These are phyloP conservation scores for Nomia melanderi DNA, from an alignment of 1,140 invertebrate genomes.

Conservation along the genomic window DNA sequence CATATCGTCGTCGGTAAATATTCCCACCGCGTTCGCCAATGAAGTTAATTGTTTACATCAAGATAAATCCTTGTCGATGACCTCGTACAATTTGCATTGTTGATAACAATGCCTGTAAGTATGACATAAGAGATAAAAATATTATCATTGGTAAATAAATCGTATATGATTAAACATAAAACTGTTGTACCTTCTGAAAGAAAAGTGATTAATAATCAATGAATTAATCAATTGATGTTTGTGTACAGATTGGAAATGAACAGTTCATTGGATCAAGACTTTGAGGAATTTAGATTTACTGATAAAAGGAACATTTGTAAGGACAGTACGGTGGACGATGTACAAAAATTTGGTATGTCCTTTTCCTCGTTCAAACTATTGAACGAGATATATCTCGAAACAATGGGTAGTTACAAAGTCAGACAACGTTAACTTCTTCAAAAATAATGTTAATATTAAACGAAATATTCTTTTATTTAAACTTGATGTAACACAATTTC, in stretches of 20 bases:
- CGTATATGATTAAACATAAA: not conserved
- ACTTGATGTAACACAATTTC: not conserved
- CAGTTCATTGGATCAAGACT: slow-evolving; percentile 79
- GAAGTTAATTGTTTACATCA: slow-evolving; percentile 9
- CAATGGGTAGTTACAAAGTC: not conserved
- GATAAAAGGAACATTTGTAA: slow-evolving; percentile 58
- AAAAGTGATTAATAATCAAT: not conserved
- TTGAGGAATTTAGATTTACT: slow-evolving; percentile 76
- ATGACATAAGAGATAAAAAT: slow-evolving; percentile 19
- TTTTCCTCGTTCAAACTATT: slow-evolving; percentile 22
- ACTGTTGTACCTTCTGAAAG: not conserved
- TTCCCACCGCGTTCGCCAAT: not conserved
- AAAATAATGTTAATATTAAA: not conserved
- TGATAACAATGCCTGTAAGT: slow-evolving; percentile 74
- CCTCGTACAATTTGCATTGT: slow-evolving; percentile 58
- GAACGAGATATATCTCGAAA: not conserved
- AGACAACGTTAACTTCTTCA: not conserved
- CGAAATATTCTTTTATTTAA: not conserved
- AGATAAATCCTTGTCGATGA: slow-evolving; percentile 34
- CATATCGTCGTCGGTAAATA: not conserved
- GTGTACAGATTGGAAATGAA: slow-evolving; percentile 79
- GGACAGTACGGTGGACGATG: slow-evolving; percentile 54
- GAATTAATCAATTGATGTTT: no score
- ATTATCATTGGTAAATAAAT: not conserved
- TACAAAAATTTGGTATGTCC: slow-evolving; percentile 74